Evolutionary conservation across 2,797 vertebrate genomes (phyloP).

Genomic region (Pagetopsis macropterus): DNA sequence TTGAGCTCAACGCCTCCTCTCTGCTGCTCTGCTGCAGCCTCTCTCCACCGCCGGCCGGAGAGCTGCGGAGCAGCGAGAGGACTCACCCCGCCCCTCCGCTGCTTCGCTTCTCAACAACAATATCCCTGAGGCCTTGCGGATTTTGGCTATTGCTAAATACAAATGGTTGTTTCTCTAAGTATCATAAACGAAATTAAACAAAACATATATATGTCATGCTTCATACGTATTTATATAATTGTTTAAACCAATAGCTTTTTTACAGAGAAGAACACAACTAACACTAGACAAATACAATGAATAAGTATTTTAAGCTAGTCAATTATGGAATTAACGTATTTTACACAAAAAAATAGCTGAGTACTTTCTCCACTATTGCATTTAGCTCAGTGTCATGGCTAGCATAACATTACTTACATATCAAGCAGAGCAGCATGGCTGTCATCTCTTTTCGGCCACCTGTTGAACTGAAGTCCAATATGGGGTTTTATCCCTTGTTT

Average conservation of each 20-base stretch:
- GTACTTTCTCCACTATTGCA: no score
- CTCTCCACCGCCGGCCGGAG: slow-evolving; percentile 45
- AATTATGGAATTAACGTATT: no score
- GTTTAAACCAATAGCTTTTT: background rate
- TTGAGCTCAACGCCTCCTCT: slow-evolving; percentile 37
- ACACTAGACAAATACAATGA: no score
- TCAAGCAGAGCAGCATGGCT: background rate
- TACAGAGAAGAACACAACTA: no score
- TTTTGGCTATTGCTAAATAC: accelerated
- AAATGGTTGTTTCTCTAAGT: accelerated
- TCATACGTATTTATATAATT: no score
- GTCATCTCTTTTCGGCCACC: background rate
- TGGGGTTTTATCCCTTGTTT: background rate
- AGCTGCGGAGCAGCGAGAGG: slow-evolving; percentile 44
- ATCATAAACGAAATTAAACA: no score
- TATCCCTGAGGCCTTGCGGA: background rate
- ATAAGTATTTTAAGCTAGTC: no score
- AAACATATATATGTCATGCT: accelerated
- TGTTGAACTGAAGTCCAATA: background rate
- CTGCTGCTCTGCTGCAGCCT: slow-evolving; percentile 48
- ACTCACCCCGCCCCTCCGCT: background rate
- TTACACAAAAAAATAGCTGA: no score
- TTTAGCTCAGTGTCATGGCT: background rate
- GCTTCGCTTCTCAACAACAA: background rate
- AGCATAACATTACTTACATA: background rate